Evolutionary conservation across 2,888 invertebrate genomes (phyloP).

Genomic region (Thymelicus sylvestris): DNA sequence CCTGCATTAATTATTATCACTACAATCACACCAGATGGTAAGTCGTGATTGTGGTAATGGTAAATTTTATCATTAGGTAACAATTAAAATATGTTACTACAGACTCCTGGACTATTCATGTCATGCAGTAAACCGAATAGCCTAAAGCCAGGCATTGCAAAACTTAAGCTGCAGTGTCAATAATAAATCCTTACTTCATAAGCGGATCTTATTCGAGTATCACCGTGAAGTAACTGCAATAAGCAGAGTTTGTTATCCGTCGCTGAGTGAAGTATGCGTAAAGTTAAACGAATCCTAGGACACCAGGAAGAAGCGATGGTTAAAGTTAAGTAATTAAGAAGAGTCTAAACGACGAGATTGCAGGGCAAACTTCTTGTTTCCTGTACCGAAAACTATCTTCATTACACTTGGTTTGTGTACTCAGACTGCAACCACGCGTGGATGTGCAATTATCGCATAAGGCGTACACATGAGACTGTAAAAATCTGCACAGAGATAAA

Average conservation of each 20-base stretch:
- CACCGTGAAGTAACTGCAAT: conserved; percentile 15
- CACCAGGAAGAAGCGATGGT: conserved; percentile 65
- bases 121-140: neutral
- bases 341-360: conserved; percentile 75
- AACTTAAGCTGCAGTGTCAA: neutral
- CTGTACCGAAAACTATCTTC: conserved; percentile 78
- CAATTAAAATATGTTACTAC: too few relatives aligned
- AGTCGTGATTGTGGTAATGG: too few relatives aligned
- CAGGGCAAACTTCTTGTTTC: conserved; percentile 77
- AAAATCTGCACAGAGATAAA: neutral
- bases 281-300: conserved; percentile 71
- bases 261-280: conserved; percentile 63
- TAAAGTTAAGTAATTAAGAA: conserved; percentile 82
- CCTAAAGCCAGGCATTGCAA: neutral
- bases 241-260: conserved; percentile 45
- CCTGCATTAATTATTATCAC: too few relatives aligned
- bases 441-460: conserved; percentile 12
- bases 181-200: neutral
- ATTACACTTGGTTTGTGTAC: conserved; percentile 71
- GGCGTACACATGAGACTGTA: neutral
- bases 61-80: too few relatives aligned
- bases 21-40: too few relatives aligned
- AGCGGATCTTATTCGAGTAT: neutral
- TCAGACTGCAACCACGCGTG: conserved; percentile 44
- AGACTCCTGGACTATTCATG: too few relatives aligned